phyloP scores from a whole-genome alignment of 1,140 invertebrate genomes.

The Pogonus chalceus region DNA sequence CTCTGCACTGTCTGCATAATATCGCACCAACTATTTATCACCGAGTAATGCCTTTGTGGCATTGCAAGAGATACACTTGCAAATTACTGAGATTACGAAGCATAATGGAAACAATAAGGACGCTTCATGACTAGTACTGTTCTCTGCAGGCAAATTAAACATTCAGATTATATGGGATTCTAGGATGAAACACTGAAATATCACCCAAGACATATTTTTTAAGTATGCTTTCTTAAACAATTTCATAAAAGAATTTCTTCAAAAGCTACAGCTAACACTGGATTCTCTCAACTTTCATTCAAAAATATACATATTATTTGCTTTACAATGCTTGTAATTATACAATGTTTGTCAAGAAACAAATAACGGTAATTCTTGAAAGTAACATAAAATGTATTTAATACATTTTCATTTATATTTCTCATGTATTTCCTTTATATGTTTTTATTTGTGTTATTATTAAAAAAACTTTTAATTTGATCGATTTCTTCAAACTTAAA shows the following conservation, averaged over 20 bases:
- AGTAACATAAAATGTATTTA: too few relatives aligned
- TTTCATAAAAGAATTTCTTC: background rate
- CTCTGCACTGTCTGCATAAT: background rate
- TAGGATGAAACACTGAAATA: background rate
- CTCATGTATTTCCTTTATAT: too few relatives aligned
- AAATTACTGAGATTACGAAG: constrained; percentile 2
- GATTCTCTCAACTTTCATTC: too few relatives aligned
- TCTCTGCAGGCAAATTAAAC: constrained; percentile 2
- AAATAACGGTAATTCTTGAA: too few relatives aligned
- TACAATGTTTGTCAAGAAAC: too few relatives aligned
- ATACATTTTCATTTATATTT: too few relatives aligned
- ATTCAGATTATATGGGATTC: background rate
- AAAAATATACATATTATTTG: too few relatives aligned
- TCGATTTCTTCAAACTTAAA: too few relatives aligned
- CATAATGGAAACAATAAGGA: constrained; percentile 5
- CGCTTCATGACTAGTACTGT: background rate
- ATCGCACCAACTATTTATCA: constrained; percentile 3
- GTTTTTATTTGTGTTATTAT: too few relatives aligned
- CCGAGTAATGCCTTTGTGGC: constrained; percentile 5
- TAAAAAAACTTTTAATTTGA: too few relatives aligned
- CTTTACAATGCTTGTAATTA: too few relatives aligned
- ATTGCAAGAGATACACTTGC: constrained; percentile 5
- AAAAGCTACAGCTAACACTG: too few relatives aligned
- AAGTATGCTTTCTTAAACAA: background rate
- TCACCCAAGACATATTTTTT: background rate